These are phyloP conservation scores for Microctonus brassicae DNA, from an alignment of 2,888 invertebrate genomes.

Conservation along the genomic window DNA sequence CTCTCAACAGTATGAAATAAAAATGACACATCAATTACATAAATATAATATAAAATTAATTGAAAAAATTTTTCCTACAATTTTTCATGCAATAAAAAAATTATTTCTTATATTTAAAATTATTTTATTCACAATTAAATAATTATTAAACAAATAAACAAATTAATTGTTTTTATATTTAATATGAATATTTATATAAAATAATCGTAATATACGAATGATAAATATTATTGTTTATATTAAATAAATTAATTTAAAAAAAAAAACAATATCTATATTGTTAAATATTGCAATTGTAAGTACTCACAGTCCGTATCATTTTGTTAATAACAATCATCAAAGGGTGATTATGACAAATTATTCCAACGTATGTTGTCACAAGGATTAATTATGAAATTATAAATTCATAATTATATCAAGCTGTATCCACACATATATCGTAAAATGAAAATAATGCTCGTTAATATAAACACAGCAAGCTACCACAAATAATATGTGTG, in stretches of 20 bases:
- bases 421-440: neutral
- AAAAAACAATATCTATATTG: too few relatives aligned
- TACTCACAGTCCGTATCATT: too few relatives aligned
- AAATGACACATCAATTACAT: neutral
- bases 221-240: too few relatives aligned
- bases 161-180: too few relatives aligned
- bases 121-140: too few relatives aligned
- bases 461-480: neutral
- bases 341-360: constrained; percentile 9
- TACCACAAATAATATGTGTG: neutral
- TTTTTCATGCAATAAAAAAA: neutral
- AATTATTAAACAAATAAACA: too few relatives aligned
- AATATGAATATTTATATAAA: too few relatives aligned
- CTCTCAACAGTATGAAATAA: too few relatives aligned
- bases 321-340: neutral
- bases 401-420: neutral
- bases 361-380: neutral
- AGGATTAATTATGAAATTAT: constrained; percentile 7
- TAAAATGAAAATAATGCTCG: neutral
- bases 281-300: too few relatives aligned
- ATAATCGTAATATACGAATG: too few relatives aligned
- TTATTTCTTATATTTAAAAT: neutral
- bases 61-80: neutral
- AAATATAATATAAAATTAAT: neutral
- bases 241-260: too few relatives aligned